phyloP scores from a whole-genome alignment of 2,888 invertebrate genomes.

The Drosophila basisetae region DNA sequence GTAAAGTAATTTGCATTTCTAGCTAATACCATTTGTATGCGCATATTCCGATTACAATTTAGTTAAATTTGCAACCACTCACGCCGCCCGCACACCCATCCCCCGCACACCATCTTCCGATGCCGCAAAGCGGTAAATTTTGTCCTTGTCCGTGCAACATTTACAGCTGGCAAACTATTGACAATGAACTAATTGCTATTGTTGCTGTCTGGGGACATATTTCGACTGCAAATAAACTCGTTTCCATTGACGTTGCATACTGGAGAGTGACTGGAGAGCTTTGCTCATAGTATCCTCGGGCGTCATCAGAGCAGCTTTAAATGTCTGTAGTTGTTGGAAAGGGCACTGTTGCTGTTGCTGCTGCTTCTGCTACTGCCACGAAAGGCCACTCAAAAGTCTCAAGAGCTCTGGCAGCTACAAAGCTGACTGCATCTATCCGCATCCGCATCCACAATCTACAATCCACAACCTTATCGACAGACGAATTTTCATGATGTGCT shows the following conservation, averaged over 20 bases:
- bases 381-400: slow-evolving; percentile 77
- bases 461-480: slow-evolving; percentile 33
- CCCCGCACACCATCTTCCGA: no score
- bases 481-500: slow-evolving; percentile 48
- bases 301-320: slow-evolving; percentile 65
- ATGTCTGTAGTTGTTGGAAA: slow-evolving; percentile 32
- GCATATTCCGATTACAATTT: slow-evolving; percentile 81
- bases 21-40: slow-evolving; percentile 82
- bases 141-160: slow-evolving; percentile 67
- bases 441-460: slow-evolving; percentile 20
- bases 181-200: slow-evolving; percentile 81
- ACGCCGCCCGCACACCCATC: neutral
- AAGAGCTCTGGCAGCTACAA: slow-evolving; percentile 63
- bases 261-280: slow-evolving; percentile 8
- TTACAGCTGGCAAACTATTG: slow-evolving; percentile 80
- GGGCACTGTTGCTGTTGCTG: slow-evolving; percentile 43
- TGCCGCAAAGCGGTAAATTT: slow-evolving; percentile 35
- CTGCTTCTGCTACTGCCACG: slow-evolving; percentile 34
- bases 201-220: slow-evolving; percentile 78
- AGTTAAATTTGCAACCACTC: slow-evolving; percentile 69
- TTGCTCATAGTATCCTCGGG: slow-evolving; percentile 40
- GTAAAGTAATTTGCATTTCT: slow-evolving; percentile 80
- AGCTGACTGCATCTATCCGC: slow-evolving; percentile 32
- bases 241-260: slow-evolving; percentile 51
- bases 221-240: slow-evolving; percentile 81